A percentile compares a stretch with the other conserved stretches of the same genome.
These are phyloP conservation scores for Eclectus roratus DNA, from an alignment of 2,113 vertebrate species.

Conservation along the genomic window DNA sequence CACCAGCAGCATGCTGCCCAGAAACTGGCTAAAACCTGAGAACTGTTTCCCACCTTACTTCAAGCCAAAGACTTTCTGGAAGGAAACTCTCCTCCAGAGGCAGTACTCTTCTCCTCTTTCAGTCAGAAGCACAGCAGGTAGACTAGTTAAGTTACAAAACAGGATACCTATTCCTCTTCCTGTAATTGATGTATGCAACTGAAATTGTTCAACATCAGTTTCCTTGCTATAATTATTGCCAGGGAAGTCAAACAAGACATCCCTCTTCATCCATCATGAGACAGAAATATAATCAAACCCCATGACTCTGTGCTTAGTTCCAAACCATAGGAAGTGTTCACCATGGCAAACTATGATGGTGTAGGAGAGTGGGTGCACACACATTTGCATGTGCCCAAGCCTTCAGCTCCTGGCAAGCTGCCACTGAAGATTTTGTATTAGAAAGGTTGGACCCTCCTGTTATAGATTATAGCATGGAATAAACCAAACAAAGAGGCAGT, in stretches of 20 bases:
- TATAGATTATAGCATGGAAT: background rate
- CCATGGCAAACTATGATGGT: fast-evolving
- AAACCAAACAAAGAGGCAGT: background rate
- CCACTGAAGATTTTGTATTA: background rate
- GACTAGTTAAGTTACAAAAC: background rate
- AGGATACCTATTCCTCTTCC: background rate
- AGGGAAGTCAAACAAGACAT: background rate
- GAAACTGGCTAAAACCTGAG: background rate
- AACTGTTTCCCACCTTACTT: background rate
- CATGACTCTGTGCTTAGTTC: background rate
- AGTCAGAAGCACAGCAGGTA: background rate
- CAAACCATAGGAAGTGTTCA: background rate
- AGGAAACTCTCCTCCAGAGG: background rate
- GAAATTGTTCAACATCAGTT: background rate
- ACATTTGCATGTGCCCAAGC: fast-evolving
- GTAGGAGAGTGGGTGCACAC: background rate
- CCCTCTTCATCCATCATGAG: background rate
- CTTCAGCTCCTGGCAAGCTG: background rate
- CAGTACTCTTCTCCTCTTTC: background rate
- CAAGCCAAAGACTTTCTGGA: background rate
- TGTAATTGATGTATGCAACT: background rate
- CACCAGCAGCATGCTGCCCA: background rate
- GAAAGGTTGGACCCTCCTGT: background rate
- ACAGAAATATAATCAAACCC: background rate
- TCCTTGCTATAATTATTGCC: background rate